Evolutionary conservation across 2,888 invertebrate species (phyloP), one percentile per base, ranked within the genome.

Genomic region (Temnothorax ravouxi): DNA sequence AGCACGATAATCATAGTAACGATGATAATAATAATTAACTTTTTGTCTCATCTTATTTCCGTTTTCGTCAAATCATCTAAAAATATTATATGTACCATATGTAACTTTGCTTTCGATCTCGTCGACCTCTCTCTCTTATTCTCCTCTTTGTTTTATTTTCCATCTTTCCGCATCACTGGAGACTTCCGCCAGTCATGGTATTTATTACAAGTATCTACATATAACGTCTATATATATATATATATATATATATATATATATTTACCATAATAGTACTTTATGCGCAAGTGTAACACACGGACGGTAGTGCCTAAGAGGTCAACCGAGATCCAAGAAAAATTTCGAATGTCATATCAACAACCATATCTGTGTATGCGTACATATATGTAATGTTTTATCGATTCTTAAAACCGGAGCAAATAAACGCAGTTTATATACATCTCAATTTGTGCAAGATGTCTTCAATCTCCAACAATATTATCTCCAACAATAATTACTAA

Each of bases 1-100:
- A 50, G 15, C 44, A 44, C 61, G 15, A 62, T 56, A 75, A 80
- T 47, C 9, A 64, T 76, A 62, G 62, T 69, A 75, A 79, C 83
- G 56, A 76, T 76, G 11, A 44, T 83, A 54, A 69, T 64, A 9
- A 44, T 71, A 75, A 74, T 83, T 83, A 86, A 77, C 80, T 59
- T 82, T 81, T 89, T 84, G 72, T 85, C 69, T 86, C 85, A 69
- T 47, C 38, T 62, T 66, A 74, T 83, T 83, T 76, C 69, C 52
- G 83, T 88, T 76, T 77, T 88, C 92, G 86, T 92, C 90, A 92
- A 93, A 91, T 91, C 86, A 85, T 93, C 89, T 90, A 92, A 92
- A 92, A 92, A 92, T 92, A 92, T 54, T 1, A 18, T 25, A 47
- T 69, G 38, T 91, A 86, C 91, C 85, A 84, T 84, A 87, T 90